Conservation (phyloP, 2,797 vertebrate genomes). For the Trachops cirrhosus region DNA sequence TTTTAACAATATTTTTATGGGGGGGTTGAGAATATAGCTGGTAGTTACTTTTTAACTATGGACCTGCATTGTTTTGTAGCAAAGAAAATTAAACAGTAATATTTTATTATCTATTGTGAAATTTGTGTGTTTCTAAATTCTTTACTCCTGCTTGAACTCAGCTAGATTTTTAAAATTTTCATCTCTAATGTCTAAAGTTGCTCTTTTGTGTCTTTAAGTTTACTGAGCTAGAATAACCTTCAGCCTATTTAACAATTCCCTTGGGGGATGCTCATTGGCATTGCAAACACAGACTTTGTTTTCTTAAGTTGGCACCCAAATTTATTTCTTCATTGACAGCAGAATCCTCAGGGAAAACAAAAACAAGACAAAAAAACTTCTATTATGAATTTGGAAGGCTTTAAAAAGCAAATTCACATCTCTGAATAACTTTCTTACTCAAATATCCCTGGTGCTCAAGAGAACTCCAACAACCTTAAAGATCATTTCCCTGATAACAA, state of each 20-base stretch:
- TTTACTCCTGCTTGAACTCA: background rate
- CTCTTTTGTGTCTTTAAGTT: background rate
- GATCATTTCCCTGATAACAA: background rate
- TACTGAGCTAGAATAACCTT: background rate
- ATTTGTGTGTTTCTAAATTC: background rate
- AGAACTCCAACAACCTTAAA: background rate
- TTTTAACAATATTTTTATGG: background rate
- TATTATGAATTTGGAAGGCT: background rate
- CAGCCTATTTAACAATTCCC: slow-evolving; percentile 12
- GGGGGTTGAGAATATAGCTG: background rate
- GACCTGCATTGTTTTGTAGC: background rate
- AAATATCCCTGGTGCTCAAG: background rate
- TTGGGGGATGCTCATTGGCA: background rate
- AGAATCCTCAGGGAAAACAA: background rate
- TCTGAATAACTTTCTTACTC: slow-evolving; percentile 6
- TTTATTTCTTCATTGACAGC: slow-evolving; percentile 36
- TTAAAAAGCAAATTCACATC: slow-evolving; percentile 6
- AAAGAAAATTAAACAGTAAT: slow-evolving; percentile 3
- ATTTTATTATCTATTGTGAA: slow-evolving; percentile 13
- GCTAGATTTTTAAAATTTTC: background rate
- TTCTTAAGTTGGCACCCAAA: slow-evolving; percentile 54
- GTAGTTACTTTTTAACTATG: background rate
- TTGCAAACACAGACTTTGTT: slow-evolving; percentile 41
- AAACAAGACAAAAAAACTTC: background rate
- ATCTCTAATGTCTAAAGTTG: background rate